phyloP scores from a whole-genome alignment of 2,888 invertebrate genomes.

The Altica lythri region DNA sequence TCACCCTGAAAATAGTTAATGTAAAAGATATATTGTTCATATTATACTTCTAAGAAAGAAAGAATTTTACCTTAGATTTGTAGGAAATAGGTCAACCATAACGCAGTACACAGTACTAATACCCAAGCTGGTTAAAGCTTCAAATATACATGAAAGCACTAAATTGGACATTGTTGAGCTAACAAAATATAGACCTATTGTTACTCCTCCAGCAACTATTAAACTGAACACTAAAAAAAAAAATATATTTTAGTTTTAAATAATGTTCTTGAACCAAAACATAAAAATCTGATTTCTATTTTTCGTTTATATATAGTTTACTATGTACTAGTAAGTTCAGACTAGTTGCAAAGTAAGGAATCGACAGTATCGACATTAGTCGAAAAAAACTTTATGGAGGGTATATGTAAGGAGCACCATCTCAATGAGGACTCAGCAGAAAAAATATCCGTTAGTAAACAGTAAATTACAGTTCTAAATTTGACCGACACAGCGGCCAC shows the following conservation, averaged over 20 bases:
- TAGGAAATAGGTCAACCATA: conserved; percentile 81
- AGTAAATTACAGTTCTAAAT: too few species aligned
- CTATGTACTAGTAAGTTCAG: too few species aligned
- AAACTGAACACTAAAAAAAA: conserved; percentile 71
- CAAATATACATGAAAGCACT: conserved; percentile 77
- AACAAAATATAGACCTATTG: conserved; percentile 77
- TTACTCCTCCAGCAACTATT: conserved; percentile 72
- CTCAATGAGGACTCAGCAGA: too few species aligned
- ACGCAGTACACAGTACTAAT: conserved; percentile 82
- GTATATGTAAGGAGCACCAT: too few species aligned
- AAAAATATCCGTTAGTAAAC: too few species aligned
- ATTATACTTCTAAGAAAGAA: neutral
- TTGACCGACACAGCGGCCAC: too few species aligned
- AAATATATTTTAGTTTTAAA: conserved; percentile 9
- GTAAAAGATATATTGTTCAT: neutral
- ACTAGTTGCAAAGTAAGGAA: too few species aligned
- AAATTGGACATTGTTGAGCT: conserved; percentile 72
- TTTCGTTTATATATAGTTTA: too few species aligned
- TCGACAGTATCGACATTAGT: too few species aligned
- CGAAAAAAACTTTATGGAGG: too few species aligned
- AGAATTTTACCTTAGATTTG: conserved; percentile 71
- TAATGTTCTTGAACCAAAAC: too few species aligned
- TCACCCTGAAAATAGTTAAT: conserved; percentile 65
- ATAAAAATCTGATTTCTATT: too few species aligned
- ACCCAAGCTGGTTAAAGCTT: conserved; percentile 77